Conservation (phyloP, 2,888 invertebrate species). For the Pachliopta kotzebuea region DNA sequence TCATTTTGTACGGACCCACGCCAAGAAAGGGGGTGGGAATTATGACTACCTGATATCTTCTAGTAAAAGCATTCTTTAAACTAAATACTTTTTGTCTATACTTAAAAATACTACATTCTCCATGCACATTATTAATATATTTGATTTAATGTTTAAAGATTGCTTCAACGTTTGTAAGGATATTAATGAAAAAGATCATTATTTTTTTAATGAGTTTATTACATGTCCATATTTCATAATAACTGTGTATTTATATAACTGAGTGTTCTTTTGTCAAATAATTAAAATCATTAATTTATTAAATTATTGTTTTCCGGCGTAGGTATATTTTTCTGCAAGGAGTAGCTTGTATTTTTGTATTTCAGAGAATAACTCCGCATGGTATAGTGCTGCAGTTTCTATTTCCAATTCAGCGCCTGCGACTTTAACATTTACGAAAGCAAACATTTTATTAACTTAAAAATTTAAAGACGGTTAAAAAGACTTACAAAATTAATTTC, state of each 20-base stretch:
- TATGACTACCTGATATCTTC: neutral
- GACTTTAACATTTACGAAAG: neutral
- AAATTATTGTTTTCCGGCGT: neutral
- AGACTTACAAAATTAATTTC: neutral
- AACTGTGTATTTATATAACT: no score
- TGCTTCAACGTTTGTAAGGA: no score
- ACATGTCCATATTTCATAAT: neutral
- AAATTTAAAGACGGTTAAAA: neutral
- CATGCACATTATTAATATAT: no score
- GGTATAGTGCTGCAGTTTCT: conserved; percentile 54
- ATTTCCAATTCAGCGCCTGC: conserved; percentile 52
- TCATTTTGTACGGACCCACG: no score
- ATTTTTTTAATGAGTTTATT: neutral
- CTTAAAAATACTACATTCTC: no score
- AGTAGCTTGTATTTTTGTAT: conserved; percentile 41
- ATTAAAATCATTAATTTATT: neutral
- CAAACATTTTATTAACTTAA: neutral
- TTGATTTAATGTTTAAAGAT: no score
- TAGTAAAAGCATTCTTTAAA: neutral
- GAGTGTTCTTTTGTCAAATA: neutral
- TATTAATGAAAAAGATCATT: no score
- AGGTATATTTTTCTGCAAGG: neutral
- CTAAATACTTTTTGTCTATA: no score
- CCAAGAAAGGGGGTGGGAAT: no score
- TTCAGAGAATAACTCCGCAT: conserved; percentile 51